These are phyloP conservation scores for Spatulosminthurus flaviceps DNA, from an alignment of 2,888 invertebrate species.

Conservation along the genomic window DNA sequence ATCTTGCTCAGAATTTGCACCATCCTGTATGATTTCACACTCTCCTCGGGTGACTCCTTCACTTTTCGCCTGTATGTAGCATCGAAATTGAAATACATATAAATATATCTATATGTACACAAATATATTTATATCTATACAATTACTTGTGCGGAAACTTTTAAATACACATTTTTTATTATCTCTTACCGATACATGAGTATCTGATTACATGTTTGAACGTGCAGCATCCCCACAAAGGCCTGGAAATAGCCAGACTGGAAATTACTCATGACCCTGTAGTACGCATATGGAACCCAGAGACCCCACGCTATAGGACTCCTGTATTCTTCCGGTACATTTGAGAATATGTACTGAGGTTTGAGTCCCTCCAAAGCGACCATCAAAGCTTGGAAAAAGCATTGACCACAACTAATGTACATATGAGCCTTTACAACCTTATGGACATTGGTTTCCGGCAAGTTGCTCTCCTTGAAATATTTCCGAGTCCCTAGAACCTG, in stretches of 20 bases:
- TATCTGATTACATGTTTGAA: constrained; percentile 19
- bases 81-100: too few species aligned
- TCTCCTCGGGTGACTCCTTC: background rate
- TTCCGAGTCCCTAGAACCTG: background rate
- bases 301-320: background rate
- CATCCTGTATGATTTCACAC: constrained; percentile 27
- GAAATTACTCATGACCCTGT: constrained; percentile 21
- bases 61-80: background rate
- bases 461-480: background rate
- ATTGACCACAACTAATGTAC: background rate
- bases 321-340: background rate
- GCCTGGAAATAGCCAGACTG: background rate
- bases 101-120: too few species aligned
- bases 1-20: background rate
- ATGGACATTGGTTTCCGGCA: background rate
- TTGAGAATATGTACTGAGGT: constrained; percentile 15
- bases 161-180: too few species aligned
- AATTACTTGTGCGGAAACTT: too few species aligned
- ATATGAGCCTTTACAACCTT: constrained; percentile 11
- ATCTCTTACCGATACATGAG: background rate
- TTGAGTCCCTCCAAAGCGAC: background rate
- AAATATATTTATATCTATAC: too few species aligned
- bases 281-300: constrained; percentile 13
- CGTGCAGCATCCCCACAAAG: constrained; percentile 22
- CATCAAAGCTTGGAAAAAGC: constrained; percentile 25